These are phyloP conservation scores for Asobara japonica DNA, from an alignment of 1,140 invertebrate genomes.

Conservation along the genomic window DNA sequence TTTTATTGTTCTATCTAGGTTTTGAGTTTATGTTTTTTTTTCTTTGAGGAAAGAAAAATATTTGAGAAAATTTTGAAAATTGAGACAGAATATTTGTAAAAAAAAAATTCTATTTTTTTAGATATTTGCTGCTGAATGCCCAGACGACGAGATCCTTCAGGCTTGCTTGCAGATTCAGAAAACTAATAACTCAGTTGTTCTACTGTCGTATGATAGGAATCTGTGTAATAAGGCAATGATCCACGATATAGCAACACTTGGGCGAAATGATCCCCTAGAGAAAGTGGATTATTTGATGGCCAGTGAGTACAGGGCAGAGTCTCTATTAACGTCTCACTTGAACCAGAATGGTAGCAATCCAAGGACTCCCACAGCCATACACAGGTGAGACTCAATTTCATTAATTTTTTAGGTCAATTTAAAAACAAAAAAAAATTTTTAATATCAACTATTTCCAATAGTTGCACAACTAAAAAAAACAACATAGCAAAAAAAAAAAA, in stretches of 20 bases:
- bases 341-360: conserved; percentile 5
- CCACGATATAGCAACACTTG: conserved; percentile 50
- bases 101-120: too few relatives aligned
- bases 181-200: conserved; percentile 48
- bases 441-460: too few relatives aligned
- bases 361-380: not conserved
- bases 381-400: too few relatives aligned
- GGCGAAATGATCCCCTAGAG: conserved; percentile 51
- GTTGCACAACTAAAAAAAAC: too few relatives aligned
- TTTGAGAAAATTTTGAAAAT: too few relatives aligned
- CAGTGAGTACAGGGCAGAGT: conserved; percentile 2
- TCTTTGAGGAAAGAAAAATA: too few relatives aligned
- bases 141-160: conserved; percentile 63
- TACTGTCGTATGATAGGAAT: conserved; percentile 62
- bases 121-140: conserved; percentile 50
- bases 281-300: conserved; percentile 50
- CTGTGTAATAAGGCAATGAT: conserved; percentile 61
- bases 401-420: too few relatives aligned
- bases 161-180: conserved; percentile 58
- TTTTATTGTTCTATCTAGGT: too few relatives aligned
- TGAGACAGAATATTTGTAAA: too few relatives aligned
- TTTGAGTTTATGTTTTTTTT: too few relatives aligned
- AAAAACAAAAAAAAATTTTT: too few relatives aligned
- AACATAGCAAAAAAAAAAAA: too few relatives aligned
- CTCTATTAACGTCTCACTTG: conserved; percentile 20